Conservation (phyloP, 2,797 vertebrate species). For the Mormyrus hasselquistii region DNA sequence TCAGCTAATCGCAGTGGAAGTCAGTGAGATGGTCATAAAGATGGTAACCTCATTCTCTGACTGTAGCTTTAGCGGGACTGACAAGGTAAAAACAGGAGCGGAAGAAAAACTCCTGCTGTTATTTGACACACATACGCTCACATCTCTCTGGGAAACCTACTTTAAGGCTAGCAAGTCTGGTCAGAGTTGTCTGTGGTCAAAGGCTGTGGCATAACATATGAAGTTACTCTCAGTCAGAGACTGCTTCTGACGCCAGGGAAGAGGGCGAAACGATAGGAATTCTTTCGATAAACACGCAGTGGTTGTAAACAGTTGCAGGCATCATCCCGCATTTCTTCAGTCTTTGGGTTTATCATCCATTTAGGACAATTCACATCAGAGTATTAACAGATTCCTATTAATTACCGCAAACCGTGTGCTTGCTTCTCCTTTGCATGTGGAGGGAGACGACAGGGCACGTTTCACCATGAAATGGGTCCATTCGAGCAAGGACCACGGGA, state of each 20-base stretch:
- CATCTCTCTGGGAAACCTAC: constrained; percentile 19
- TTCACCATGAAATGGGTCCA: neutral
- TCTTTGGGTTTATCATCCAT: neutral
- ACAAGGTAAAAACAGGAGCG: constrained; percentile 36
- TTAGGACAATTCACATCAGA: neutral
- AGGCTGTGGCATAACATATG: neutral
- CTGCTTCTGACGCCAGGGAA: neutral
- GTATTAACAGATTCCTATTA: neutral
- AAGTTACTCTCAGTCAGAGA: neutral
- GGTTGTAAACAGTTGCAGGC: neutral
- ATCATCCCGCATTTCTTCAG: neutral
- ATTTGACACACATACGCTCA: constrained; percentile 22
- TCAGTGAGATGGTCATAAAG: constrained; percentile 19
- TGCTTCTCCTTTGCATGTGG: neutral
- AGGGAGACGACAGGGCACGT: neutral
- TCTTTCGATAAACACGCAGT: neutral
- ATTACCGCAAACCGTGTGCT: neutral
- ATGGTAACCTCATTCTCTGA: neutral
- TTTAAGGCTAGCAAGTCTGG: constrained; percentile 22
- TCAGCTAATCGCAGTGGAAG: constrained; percentile 34
- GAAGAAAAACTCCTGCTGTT: constrained; percentile 29
- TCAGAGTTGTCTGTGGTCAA: neutral
- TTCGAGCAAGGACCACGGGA: neutral
- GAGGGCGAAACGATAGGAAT: neutral
- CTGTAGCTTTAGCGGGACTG: neutral